phyloP scores from a whole-genome alignment of 2,797 vertebrate species.

The Phylloscopus collybita region DNA sequence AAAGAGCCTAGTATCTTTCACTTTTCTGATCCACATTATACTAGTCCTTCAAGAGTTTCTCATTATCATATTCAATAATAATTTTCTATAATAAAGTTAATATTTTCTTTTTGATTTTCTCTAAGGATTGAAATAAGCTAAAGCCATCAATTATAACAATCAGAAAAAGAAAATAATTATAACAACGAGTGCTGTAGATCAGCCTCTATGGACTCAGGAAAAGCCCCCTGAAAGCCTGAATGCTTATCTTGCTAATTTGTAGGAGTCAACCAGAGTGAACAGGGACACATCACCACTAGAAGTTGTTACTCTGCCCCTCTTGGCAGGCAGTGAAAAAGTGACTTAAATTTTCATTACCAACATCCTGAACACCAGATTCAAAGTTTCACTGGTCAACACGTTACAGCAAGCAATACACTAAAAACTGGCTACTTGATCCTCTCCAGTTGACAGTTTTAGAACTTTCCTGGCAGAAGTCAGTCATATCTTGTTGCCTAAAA shows the following conservation, averaged over 20 bases:
- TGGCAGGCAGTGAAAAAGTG: background rate
- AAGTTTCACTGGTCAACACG: background rate
- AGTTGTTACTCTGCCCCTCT: background rate
- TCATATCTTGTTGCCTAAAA: background rate
- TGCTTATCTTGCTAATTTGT: background rate
- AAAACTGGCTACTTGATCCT: background rate
- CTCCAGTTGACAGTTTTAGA: background rate
- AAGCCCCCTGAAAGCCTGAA: background rate
- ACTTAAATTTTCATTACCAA: background rate
- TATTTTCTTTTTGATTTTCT: background rate
- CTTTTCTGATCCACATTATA: background rate
- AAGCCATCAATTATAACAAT: background rate
- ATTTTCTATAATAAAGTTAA: background rate
- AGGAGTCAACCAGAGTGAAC: background rate
- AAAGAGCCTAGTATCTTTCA: background rate
- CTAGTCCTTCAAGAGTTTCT: background rate
- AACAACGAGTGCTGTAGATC: background rate
- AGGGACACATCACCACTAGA: background rate
- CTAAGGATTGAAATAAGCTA: background rate
- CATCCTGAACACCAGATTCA: background rate
- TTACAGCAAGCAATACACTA: background rate
- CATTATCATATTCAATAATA: background rate
- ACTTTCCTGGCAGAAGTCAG: background rate
- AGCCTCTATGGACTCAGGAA: background rate
- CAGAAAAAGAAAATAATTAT: background rate